A percentile compares a stretch with the other conserved stretches of the same genome.
Evolutionary conservation across 2,888 invertebrate species (phyloP).

Genomic region (Chaetogeoica ovagalla): DNA sequence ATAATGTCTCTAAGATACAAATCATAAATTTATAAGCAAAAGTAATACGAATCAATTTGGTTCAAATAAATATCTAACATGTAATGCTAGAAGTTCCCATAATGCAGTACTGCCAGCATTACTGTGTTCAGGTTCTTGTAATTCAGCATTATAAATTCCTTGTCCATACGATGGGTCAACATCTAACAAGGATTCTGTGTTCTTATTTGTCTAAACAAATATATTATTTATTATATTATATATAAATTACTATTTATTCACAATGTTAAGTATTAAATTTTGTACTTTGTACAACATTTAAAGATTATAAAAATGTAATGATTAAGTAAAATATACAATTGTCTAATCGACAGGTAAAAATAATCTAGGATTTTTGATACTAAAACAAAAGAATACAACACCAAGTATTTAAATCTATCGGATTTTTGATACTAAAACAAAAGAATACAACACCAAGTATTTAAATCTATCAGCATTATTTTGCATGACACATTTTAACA

Average conservation of each 20-base stretch:
- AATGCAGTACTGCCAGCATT: slow-evolving; percentile 78
- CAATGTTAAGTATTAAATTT: not conserved
- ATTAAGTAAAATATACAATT: too few species aligned
- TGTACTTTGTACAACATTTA: too few species aligned
- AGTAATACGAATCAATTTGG: not conserved
- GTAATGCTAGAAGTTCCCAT: slow-evolving; percentile 72
- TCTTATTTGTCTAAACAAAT: slow-evolving; percentile 63
- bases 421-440: too few species aligned
- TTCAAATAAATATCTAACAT: slow-evolving; percentile 59
- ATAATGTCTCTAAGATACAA: slow-evolving; percentile 66
- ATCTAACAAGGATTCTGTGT: slow-evolving; percentile 74
- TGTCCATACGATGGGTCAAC: slow-evolving; percentile 73
- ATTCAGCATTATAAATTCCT: slow-evolving; percentile 75
- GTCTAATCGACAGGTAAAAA: too few species aligned
- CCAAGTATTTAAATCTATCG: too few species aligned
- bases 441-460: too few species aligned
- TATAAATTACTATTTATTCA: not conserved
- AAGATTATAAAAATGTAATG: too few species aligned
- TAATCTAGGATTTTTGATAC: too few species aligned
- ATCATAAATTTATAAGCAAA: not conserved
- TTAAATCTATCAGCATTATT: too few species aligned
- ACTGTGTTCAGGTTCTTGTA: slow-evolving; percentile 85
- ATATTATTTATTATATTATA: not conserved
- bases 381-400: too few species aligned
- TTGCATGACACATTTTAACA: too few species aligned